phyloP scores from a whole-genome alignment of 2,888 invertebrate genomes.

The Loripinus fragilis region DNA sequence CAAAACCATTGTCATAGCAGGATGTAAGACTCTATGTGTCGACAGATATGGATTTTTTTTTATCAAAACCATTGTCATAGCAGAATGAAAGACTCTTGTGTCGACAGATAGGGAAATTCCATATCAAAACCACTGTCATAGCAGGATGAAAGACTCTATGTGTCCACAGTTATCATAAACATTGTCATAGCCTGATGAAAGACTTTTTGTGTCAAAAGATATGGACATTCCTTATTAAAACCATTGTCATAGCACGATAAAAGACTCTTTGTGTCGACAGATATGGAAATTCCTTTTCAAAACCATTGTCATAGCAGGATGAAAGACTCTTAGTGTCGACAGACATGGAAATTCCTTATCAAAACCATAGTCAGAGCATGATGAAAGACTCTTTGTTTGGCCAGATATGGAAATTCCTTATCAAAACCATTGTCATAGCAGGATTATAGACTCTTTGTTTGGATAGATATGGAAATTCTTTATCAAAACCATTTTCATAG shows the following conservation, averaged over 20 bases:
- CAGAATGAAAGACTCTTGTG: slow-evolving; percentile 75
- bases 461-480: too few relatives aligned
- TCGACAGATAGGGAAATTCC: slow-evolving; percentile 70
- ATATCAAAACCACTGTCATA: slow-evolving; percentile 36
- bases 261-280: too few relatives aligned
- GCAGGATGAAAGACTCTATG: slow-evolving; percentile 73
- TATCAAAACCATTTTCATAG: too few relatives aligned
- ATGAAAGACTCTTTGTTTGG: too few relatives aligned
- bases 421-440: too few relatives aligned
- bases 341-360: too few relatives aligned
- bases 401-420: too few relatives aligned
- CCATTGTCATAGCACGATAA: slow-evolving; percentile 21
- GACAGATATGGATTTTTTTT: slow-evolving; percentile 70
- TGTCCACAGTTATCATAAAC: slow-evolving; percentile 61
- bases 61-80: slow-evolving; percentile 36
- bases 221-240: slow-evolving; percentile 64
- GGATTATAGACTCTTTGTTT: too few relatives aligned
- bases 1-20: slow-evolving; percentile 34
- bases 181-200: slow-evolving; percentile 54
- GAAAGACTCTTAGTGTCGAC: too few relatives aligned
- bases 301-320: too few relatives aligned
- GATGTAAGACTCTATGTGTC: slow-evolving; percentile 73
- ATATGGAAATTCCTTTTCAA: too few relatives aligned
- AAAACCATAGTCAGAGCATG: too few relatives aligned
- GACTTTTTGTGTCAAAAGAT: slow-evolving; percentile 72